Base-by-base conservation (phyloP, 1,140 invertebrate genomes). In the Alviniconcha marisindica region DNA sequence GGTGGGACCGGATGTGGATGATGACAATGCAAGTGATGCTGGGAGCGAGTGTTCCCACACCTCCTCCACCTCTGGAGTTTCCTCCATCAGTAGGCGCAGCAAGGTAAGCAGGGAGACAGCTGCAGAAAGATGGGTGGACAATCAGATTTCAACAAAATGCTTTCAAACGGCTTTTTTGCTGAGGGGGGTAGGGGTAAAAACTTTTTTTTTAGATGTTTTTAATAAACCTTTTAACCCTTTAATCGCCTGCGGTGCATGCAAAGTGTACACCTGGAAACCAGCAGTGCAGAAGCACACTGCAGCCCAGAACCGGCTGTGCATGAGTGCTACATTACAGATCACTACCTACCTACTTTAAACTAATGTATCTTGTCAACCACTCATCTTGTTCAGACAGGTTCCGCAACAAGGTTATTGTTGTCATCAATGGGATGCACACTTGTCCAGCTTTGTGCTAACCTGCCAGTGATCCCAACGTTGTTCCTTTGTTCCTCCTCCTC, bases 11-110 rank as follows among this genome's bases (percentile, higher is more conserved):
- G 83, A 80, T 33, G 38, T 74, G 24, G 48, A 60, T 36, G 84
- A 84, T 78, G 85, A 66, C 73, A 86, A 87, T 73, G 66, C 84
- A n/a, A 90, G 89, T 86, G 87, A 88, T 82, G 83, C 84, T 10
- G 85, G 86, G 21, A 89, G 88, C 77, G 84, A 88, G 14, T 81
- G 78, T 14, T 87, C 86, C 44, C 66, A 78, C 18, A 51, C 77
- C 2, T 88, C 88, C 1, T 76, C 81, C 24, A 86, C 88, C 1
- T 90, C 89, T 24, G 86, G 88, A 24, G 38, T 89, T 31, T 90
- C 89, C 15, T 78, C 84, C 3, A 51, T 73, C 63, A 88, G 86
- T 73, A 42, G 56, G 38, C 83, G 51, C 18, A 90, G 89, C 80
- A 87, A 88, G 83, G 88, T 87, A 83, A 77, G 81, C 36, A 42